Percentiles rank a stretch among this genome's conserved stretches.
Evolutionary conservation across 2,797 vertebrate species (phyloP).

Genomic region (Hybognathus amarus): DNA sequence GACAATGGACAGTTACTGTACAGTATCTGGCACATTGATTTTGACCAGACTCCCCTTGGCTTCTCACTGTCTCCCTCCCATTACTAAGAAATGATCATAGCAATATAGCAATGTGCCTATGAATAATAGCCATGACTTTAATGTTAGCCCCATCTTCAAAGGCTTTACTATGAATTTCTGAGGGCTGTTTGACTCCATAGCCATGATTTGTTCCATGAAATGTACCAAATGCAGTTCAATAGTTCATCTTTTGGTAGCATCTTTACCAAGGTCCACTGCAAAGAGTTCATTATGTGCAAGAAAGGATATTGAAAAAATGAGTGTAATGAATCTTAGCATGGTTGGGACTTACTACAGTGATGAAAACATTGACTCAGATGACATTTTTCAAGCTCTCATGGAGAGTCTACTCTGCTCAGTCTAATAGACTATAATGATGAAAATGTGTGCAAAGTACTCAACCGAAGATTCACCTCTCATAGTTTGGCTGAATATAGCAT

Average conservation of each 20-base stretch:
- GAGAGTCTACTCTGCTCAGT: conserved; percentile 8
- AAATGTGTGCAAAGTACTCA: conserved; percentile 19
- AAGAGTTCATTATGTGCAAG: conserved; percentile 30
- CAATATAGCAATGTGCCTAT: background rate
- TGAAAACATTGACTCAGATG: conserved; percentile 24
- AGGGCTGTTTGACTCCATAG: background rate
- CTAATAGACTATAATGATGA: conserved; percentile 40
- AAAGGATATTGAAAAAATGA: conserved; percentile 7
- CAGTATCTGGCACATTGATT: background rate
- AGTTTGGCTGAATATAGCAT: conserved; percentile 25
- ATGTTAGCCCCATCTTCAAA: background rate
- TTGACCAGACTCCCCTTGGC: background rate
- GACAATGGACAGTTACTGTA: conserved; percentile 1
- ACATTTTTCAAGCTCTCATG: background rate
- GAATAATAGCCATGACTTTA: background rate
- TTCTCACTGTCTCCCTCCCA: background rate
- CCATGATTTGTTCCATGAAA: background rate
- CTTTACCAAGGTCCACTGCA: background rate
- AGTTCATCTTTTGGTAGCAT: conserved; percentile 2
- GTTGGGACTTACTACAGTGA: conserved; percentile 6
- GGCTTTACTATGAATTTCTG: background rate
- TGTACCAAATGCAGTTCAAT: background rate
- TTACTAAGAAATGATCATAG: background rate
- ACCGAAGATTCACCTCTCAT: conserved; percentile 5
- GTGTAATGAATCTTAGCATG: conserved; percentile 31